Base-by-base conservation (phyloP, 2,113 vertebrate species). In the Eretmochelys imbricata region DNA sequence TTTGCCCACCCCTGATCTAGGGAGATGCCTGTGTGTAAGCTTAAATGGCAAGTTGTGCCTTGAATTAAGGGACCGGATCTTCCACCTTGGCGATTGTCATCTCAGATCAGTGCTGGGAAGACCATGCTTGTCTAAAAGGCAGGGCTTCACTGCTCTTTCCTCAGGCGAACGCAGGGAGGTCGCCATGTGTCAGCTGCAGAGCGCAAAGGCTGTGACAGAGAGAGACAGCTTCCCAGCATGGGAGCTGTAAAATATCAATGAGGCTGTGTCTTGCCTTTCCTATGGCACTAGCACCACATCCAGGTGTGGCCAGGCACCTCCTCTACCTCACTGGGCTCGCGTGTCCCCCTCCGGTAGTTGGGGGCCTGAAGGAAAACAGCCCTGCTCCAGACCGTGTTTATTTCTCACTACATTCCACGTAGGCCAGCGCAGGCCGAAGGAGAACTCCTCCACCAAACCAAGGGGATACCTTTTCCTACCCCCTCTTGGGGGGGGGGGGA, bases 121-220 rank as follows among this genome's bases (percentile, higher is more conserved):
- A 75, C 62, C 65, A 54, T 69, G n/a, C n/a, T 49, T 53, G 31
- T 82, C 35, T 42, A 24, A 3, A 55, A 29, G 25, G 27, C n/a
- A 12, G 80, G 69, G 42, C n/a, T 35, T 82, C 69, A 48, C 42
- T 42, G 54, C 29, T 49, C n/a, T 42, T 35, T 85, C 53, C 69
- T 59, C 31, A 27, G 72, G 48, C 31, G 82, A 46, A 5, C 5
- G 3, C 25, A 19, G 27, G 87, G 84, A 86, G 80, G 55, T 38
- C 35, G 54, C 50, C 19, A 46, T 31, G 54, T 22, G 82, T 51
- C 38, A 59, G 69, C 38, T 2, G 5, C 42, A 78, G 69, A 91
- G 14, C 25, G 89, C 89, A 94, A 97, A 96, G 94, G 90, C 95
- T 88, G 86, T 92, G 59, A 92, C 0, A 0, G 10, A 69, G 89